A percentile compares a stretch with the other conserved stretches of the same genome.
phyloP scores from a whole-genome alignment of 1,140 invertebrate genomes.

The Eubasilissa regina region DNA sequence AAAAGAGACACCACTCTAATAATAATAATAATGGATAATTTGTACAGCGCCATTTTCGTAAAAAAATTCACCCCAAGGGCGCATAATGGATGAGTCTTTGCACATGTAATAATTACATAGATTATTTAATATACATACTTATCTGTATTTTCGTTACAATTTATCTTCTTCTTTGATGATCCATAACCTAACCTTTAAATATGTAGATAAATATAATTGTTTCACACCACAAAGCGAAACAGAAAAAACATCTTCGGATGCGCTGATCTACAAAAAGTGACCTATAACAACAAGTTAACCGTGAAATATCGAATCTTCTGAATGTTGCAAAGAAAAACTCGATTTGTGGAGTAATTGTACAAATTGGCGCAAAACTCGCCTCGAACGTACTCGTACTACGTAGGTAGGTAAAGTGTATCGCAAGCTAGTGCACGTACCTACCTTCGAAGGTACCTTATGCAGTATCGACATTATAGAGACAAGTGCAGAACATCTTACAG shows the following conservation, averaged over 20 bases:
- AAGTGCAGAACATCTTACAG: constrained; percentile 57
- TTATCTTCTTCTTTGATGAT: no score
- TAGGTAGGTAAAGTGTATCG: constrained; percentile 46
- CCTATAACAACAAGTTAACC: constrained; percentile 36
- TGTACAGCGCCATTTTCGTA: no score
- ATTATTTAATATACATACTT: no score
- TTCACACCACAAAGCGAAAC: no score
- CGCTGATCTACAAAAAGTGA: constrained; percentile 3
- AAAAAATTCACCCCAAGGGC: no score
- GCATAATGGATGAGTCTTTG: no score
- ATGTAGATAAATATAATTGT: no score
- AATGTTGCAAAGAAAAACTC: constrained; percentile 23
- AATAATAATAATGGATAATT: no score
- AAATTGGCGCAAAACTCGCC: background rate
- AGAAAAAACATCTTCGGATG: background rate
- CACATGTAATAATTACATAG: no score
- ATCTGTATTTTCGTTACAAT: no score
- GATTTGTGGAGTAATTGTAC: constrained; percentile 35
- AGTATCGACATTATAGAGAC: constrained; percentile 56
- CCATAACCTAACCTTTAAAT: no score
- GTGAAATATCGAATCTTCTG: constrained; percentile 17
- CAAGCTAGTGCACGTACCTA: constrained; percentile 41
- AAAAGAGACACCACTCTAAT: no score
- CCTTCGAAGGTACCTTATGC: constrained; percentile 24
- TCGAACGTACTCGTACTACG: background rate